Conservation (phyloP, 1,140 invertebrate species). For the Pseudomyrmex cubaensis region DNA sequence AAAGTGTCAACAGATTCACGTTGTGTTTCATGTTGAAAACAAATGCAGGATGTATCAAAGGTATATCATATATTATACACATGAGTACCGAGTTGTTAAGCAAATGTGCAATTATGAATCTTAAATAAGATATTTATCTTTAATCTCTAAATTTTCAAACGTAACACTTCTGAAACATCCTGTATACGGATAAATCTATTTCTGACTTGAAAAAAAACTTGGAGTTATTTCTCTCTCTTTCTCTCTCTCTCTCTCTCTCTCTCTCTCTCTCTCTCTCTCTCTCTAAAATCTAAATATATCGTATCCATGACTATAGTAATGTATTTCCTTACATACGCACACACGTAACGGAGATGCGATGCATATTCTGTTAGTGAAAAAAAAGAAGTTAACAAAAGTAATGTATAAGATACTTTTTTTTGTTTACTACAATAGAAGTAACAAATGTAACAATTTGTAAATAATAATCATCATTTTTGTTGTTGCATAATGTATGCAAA, state of each 20-base stretch:
- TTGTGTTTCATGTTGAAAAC: neutral
- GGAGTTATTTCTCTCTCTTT: neutral
- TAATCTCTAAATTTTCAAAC: slow-evolving; percentile 7
- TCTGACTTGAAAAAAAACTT: slow-evolving; percentile 2
- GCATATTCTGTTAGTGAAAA: neutral
- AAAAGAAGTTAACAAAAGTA: slow-evolving; percentile 14
- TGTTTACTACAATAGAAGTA: slow-evolving; percentile 10
- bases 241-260: too few species aligned
- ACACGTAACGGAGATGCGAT: neutral
- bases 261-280: too few species aligned
- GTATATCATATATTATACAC: neutral
- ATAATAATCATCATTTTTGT: too few species aligned
- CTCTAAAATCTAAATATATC: slow-evolving; percentile 21
- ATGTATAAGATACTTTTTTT: neutral
- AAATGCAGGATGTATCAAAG: slow-evolving; percentile 33
- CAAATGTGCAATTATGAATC: slow-evolving; percentile 13
- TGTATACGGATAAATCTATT: slow-evolving; percentile 9
- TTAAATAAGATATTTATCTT: neutral
- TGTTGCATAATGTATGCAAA: too few species aligned
- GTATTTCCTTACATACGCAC: neutral
- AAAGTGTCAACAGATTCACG: neutral
- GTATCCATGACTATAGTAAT: slow-evolving; percentile 20
- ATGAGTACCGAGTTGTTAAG: neutral
- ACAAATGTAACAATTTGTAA: too few species aligned
- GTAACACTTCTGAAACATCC: neutral